Evolutionary conservation across 1,140 invertebrate species (phyloP).

Genomic region (Danaus plexippus): DNA sequence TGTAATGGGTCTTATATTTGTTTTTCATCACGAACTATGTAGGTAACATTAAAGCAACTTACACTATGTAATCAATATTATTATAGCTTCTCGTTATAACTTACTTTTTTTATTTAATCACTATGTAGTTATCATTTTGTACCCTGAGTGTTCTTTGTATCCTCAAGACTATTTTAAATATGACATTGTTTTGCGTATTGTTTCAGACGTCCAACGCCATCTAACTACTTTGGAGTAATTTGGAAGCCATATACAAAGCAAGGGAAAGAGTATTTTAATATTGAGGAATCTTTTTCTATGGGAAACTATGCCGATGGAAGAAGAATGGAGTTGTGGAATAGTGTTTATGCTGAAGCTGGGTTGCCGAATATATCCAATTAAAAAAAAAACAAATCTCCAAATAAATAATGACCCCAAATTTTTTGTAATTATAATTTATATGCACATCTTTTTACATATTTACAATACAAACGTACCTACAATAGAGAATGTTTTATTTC

Average conservation of each 20-base stretch:
- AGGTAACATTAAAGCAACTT: not conserved
- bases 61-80: not conserved
- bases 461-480: no score
- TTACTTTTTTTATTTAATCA: not conserved
- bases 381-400: not conserved
- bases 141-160: not conserved
- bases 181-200: slow-evolving; percentile 1
- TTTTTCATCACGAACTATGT: no score
- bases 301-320: slow-evolving; percentile 26
- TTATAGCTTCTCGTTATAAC: not conserved
- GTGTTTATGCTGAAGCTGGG: slow-evolving; percentile 36
- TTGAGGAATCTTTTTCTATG: slow-evolving; percentile 21
- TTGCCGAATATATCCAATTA: slow-evolving; percentile 19
- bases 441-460: no score
- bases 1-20: no score
- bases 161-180: not conserved
- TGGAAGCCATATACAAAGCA: slow-evolving; percentile 33
- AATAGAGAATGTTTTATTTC: no score
- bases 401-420: no score
- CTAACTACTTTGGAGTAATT: slow-evolving; percentile 19
- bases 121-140: slow-evolving; percentile 1
- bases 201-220: slow-evolving; percentile 47
- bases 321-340: slow-evolving; percentile 38
- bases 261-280: slow-evolving; percentile 32
- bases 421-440: no score